A percentile compares a stretch with the other conserved stretches of the same genome.
Conservation (phyloP, 2,113 vertebrate genomes). For the Hemibagrus wyckioides region DNA sequence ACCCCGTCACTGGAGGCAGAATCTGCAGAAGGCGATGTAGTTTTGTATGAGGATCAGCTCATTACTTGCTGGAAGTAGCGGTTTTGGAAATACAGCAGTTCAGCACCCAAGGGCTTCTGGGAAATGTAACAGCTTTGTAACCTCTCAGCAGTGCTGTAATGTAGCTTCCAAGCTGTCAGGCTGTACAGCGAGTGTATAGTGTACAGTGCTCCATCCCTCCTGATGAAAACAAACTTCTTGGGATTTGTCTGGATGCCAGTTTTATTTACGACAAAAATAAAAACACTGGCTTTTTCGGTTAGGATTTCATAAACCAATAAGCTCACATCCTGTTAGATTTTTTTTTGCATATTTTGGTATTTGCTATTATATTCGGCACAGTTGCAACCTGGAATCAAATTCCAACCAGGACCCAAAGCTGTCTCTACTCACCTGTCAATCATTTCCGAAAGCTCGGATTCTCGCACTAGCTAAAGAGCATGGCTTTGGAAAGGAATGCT, state of each 20-base stretch:
- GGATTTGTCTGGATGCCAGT: neutral
- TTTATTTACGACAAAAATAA: neutral
- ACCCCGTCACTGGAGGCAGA: neutral
- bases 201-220: neutral
- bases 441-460: neutral
- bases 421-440: neutral
- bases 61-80: constrained; percentile 17
- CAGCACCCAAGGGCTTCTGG: constrained; percentile 15
- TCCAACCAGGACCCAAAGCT: neutral
- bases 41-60: constrained; percentile 12
- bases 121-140: constrained; percentile 26
- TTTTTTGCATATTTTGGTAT: neutral
- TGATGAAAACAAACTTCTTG: neutral
- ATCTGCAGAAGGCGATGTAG: neutral
- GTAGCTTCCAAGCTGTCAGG: constrained; percentile 23
- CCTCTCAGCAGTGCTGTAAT: constrained; percentile 5
- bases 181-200: neutral
- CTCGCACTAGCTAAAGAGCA: neutral
- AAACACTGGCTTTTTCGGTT: neutral
- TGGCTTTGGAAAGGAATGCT: neutral
- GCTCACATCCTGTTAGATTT: neutral
- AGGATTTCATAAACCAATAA: neutral
- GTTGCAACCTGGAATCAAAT: neutral
- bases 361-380: neutral
- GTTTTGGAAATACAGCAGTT: constrained; percentile 17